Evolutionary conservation across 1,140 invertebrate genomes (phyloP), one percentile per base, ranked within the genome.

Genomic region (Ips nitidus): DNA sequence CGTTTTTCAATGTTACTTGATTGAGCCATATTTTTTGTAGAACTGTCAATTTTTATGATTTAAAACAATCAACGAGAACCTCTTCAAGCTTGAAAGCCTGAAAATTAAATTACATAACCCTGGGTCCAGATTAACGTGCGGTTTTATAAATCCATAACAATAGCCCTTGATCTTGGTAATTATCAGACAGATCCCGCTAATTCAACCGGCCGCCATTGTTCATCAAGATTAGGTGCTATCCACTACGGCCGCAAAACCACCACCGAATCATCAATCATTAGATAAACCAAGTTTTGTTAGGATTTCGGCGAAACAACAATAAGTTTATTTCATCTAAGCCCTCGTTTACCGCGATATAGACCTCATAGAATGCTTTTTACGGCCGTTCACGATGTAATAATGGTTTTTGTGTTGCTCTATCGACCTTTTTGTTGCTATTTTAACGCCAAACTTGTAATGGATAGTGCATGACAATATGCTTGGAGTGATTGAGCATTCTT

Each of bases 261-360:
- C 53, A 63, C 43, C 47, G 70, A 69, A 73, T 73, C 69, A 73
- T 73, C 72, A 73, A 73, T 73, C 72, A 73, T 73, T 71, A 73
- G 70, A 70, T 73, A 69, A 66, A 62, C 57, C 72, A 71, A 71
- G 72, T 73, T 71, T 73, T 73, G 72, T 73, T 73, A 62, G 65
- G 64, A 66, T 71, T 71, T 68, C 66, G 53, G 56, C 58, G 52
- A 67, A 22, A 61, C 65, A 73, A 71, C 72, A 71, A 73, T 71
- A 70, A 68, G 65, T 73, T 71, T 71, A 73, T 71, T 64, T 56
- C 53, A 41, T 3, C 55, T 58, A 67, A 73, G 63, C 68, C 63
- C 57, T 60, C 64, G 64, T 67, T 73, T 69, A 70, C 69, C 52
- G 61, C 57, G 55, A 66, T 66, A 58, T 66, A 58, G 36, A 66